Evolutionary conservation across 2,113 vertebrate genomes (phyloP).

Genomic region (Talpa occidentalis): DNA sequence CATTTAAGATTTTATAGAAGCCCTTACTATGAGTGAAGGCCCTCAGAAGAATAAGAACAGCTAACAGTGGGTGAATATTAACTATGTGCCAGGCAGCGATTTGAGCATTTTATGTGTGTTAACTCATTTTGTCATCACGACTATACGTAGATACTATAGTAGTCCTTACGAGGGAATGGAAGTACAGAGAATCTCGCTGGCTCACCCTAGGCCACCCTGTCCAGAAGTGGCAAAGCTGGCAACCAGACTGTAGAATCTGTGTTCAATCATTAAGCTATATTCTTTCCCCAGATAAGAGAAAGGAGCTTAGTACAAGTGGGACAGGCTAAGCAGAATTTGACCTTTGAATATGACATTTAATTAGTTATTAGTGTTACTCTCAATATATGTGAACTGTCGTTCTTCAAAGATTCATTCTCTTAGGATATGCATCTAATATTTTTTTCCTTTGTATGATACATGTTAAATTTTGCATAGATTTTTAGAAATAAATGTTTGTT

Average conservation of each 20-base stretch:
- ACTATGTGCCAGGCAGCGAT: background rate
- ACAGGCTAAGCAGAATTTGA: background rate
- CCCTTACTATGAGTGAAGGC: background rate
- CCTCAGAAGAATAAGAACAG: background rate
- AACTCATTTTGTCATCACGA: background rate
- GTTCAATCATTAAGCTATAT: background rate
- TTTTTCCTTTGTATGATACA: conserved; percentile 14
- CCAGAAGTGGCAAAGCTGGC: background rate
- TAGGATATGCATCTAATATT: background rate
- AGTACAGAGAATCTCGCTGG: background rate
- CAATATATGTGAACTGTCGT: background rate
- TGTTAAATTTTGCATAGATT: background rate
- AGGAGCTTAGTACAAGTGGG: background rate
- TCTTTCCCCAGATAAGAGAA: background rate
- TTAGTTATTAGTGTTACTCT: background rate
- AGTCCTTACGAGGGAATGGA: background rate
- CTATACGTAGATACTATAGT: background rate
- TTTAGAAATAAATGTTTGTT: background rate
- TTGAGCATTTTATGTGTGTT: background rate
- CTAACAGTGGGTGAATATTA: background rate
- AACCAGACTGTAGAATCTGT: background rate
- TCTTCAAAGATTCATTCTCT: conserved; percentile 54
- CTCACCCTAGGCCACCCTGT: background rate
- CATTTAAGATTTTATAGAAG: conserved; percentile 21
- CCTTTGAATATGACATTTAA: background rate